A percentile compares a stretch with the other conserved stretches of the same genome.
Conservation (phyloP, 2,888 invertebrate genomes). For the Tuta absoluta region DNA sequence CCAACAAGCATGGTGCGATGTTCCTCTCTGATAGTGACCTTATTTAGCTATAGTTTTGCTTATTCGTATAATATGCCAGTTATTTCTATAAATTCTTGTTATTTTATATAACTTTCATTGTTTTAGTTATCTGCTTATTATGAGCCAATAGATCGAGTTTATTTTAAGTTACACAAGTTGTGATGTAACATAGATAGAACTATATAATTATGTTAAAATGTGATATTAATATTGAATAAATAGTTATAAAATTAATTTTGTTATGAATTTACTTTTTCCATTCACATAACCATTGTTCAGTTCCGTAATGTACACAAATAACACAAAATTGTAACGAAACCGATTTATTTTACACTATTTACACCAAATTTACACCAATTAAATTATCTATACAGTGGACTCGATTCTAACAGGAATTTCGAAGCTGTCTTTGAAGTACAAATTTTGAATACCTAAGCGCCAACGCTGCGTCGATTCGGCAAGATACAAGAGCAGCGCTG, state of each 20-base stretch:
- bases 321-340: conserved; percentile 33
- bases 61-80: conserved; percentile 5
- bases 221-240: conserved; percentile 34
- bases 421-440: too few relatives aligned
- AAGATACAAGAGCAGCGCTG: too few relatives aligned
- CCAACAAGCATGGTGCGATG: conserved; percentile 33
- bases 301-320: background rate
- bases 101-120: background rate
- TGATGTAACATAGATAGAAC: conserved; percentile 14
- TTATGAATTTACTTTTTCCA: background rate
- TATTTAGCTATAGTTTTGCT: conserved; percentile 12
- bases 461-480: too few relatives aligned
- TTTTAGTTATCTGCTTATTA: background rate
- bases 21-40: conserved; percentile 27
- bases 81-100: background rate
- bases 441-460: too few relatives aligned
- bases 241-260: background rate
- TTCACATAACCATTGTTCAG: too few relatives aligned
- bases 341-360: conserved; percentile 52
- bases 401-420: too few relatives aligned
- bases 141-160: conserved; percentile 20
- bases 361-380: conserved; percentile 45
- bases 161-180: background rate
- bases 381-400: too few relatives aligned
- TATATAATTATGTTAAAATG: conserved; percentile 31